These are phyloP conservation scores for Aplochiton taeniatus DNA, from an alignment of 2,797 vertebrate genomes.

Conservation along the genomic window DNA sequence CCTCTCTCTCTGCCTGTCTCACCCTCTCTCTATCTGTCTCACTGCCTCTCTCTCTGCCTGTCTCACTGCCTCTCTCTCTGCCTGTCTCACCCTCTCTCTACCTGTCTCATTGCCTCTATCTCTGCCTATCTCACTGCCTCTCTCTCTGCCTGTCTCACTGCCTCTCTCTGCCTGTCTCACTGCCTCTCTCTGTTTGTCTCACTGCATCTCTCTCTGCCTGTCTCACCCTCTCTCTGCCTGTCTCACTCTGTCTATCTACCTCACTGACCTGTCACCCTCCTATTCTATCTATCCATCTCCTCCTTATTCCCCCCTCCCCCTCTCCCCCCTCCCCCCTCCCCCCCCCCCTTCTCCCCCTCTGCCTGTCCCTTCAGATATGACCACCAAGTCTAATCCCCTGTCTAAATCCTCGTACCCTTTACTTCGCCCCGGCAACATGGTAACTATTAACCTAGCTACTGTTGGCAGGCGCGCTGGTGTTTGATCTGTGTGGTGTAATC, in stretches of 20 bases:
- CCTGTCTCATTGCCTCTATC: not conserved
- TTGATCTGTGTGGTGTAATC: slow-evolving; percentile 35
- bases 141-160: not conserved
- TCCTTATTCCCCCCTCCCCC: not conserved
- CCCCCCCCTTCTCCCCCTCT: not conserved
- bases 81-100: too few species aligned
- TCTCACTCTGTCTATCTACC: not conserved
- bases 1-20: not conserved
- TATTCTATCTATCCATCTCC: too few species aligned
- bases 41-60: not conserved
- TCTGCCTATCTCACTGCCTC: not conserved
- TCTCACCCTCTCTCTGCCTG: not conserved
- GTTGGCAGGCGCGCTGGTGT: slow-evolving; percentile 2
- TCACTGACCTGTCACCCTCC: too few species aligned
- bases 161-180: not conserved
- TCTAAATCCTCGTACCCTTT: slow-evolving; percentile 1
- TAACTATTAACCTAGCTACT: slow-evolving; percentile 44
- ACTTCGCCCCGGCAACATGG: slow-evolving; percentile 31
- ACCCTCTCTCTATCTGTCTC: not conserved
- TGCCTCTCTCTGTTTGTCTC: not conserved
- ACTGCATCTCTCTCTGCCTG: not conserved
- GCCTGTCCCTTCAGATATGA: slow-evolving; percentile 5
- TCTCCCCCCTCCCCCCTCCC: not conserved
- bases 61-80: not conserved
- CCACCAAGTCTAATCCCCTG: not conserved